Base-by-base conservation (phyloP, 2,797 vertebrate species). In the Xenentodon cancila region DNA sequence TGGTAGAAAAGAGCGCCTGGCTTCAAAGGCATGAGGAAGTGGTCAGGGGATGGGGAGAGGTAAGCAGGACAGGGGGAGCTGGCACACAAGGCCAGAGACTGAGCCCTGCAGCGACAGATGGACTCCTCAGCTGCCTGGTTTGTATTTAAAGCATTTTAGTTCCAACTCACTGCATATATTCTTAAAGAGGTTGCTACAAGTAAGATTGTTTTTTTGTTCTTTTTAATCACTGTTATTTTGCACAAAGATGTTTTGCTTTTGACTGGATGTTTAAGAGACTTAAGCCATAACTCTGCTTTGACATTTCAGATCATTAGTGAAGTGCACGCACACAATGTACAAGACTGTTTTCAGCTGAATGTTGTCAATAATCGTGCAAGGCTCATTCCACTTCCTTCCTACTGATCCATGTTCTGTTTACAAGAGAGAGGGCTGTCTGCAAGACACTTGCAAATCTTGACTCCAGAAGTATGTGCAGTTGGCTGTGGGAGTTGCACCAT, bases 401-500 rank as follows among this genome's bases (percentile, higher is more conserved):
- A 68, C 75, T 63, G 80, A 74, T 53, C 54, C 71, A 76, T 71
- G 70, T 71, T 87, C 87, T 89, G 44, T 89, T 27, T 11, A 25
- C 85, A 71, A 85, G 67, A 53, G 73, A 73, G 80, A 79, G 79
- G 78, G 76, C 72, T 59, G 68, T 78, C 71, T 81, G 75, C 82
- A 66, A 85, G 81, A 80, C 84, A 66, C 80, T 89, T 88, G 80
- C 87, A 89, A 85, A 89, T 89, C 78, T 81, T 90, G 87, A 92
- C 90, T 90, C 85, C 85, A 84, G 88, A 94, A 93, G 79, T 90
- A 93, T 92, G 91, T 71, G 72, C 86, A 92, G 81, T 92, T 94
- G 92, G 92, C 92, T 90, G 76, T 15, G 32, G 57, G 80, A 88
- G 90, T 90, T 88, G 79, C 80, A 84, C 73, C 84, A 77, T 76